phyloP scores from a whole-genome alignment of 1,140 invertebrate species.

The Microplitis mediator region DNA sequence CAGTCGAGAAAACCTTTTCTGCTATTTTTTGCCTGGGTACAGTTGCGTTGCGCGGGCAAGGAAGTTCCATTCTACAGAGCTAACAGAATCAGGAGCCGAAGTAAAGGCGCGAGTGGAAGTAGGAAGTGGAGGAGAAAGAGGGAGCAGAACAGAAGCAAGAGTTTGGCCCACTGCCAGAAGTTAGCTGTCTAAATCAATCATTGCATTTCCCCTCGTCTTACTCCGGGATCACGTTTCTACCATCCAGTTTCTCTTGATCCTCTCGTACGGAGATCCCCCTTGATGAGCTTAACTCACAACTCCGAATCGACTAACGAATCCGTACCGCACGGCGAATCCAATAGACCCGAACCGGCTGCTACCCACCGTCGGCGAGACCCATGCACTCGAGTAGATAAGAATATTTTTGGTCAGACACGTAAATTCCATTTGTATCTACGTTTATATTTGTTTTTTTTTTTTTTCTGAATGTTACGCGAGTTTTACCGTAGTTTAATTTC shows the following conservation, averaged over 20 bases:
- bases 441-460: not conserved
- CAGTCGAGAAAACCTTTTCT: no score
- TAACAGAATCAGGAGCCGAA: not conserved
- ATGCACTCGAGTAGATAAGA: conserved; percentile 3
- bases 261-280: conserved; percentile 20
- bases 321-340: not conserved
- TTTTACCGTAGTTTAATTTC: not conserved
- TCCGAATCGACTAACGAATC: conserved; percentile 30
- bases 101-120: not conserved
- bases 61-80: not conserved
- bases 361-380: no score
- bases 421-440: not conserved
- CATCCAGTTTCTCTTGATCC: conserved; percentile 27
- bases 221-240: conserved; percentile 30
- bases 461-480: not conserved
- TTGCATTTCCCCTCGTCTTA: conserved; percentile 22
- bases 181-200: conserved; percentile 39
- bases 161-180: conserved; percentile 33
- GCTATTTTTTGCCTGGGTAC: conserved; percentile 1
- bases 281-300: conserved; percentile 33
- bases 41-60: conserved; percentile 29
- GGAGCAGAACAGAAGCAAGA: conserved; percentile 11
- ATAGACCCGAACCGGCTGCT: no score
- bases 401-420: not conserved
- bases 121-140: not conserved